Percentiles rank a stretch among this genome's conserved stretches.
Evolutionary conservation across 1,140 invertebrate genomes (phyloP).

Genomic region (Orchestia grillus): DNA sequence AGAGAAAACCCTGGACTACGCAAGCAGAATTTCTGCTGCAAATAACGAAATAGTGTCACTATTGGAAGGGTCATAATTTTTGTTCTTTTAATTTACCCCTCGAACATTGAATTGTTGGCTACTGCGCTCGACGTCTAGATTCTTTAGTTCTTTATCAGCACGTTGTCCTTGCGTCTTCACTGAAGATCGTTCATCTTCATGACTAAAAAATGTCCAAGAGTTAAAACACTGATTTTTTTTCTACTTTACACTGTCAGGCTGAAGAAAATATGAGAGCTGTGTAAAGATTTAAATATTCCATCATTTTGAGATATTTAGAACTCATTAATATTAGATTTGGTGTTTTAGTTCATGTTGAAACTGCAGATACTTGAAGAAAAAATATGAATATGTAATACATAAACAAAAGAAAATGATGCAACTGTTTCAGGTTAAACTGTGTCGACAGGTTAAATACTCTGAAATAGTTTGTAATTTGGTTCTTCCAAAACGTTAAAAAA

Average conservation of each 20-base stretch:
- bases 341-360: not conserved
- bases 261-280: not conserved
- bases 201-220: not conserved
- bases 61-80: not conserved
- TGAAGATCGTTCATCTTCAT: not conserved
- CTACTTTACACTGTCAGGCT: not conserved
- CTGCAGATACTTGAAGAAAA: not conserved
- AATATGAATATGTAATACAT: not conserved
- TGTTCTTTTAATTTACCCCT: not conserved
- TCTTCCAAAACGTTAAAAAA: too few species aligned
- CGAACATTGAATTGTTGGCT: not conserved
- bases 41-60: conserved; percentile 1
- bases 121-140: not conserved
- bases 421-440: too few species aligned
- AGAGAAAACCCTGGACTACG: not conserved
- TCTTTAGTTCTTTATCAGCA: not conserved
- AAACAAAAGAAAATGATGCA: not conserved
- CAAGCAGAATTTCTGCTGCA: not conserved
- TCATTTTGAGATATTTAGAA: not conserved
- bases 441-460: too few species aligned
- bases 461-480: too few species aligned
- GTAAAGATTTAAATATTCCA: not conserved
- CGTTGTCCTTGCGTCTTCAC: not conserved
- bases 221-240: not conserved
- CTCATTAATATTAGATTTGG: not conserved